phyloP scores from a whole-genome alignment of 2,113 vertebrate species.

The Ahaetulla prasina region DNA sequence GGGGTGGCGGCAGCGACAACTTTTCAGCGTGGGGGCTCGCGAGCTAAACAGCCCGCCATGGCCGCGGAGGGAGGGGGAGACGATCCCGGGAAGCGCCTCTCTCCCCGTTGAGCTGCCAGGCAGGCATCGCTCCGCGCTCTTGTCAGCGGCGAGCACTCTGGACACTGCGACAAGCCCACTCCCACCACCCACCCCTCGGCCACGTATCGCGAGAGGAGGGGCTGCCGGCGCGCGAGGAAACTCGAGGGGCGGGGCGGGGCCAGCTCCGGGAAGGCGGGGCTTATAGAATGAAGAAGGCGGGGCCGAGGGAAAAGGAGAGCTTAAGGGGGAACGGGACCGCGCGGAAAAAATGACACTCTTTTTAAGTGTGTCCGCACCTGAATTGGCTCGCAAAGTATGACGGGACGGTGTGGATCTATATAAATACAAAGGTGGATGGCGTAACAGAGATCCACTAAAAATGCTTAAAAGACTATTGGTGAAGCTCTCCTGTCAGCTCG shows the following conservation, averaged over 20 bases:
- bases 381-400: background rate
- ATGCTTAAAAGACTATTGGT: background rate
- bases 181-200: background rate
- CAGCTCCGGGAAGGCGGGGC: conserved; percentile 4
- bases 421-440: background rate
- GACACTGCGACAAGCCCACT: background rate
- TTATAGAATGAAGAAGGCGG: background rate
- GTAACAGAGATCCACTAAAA: background rate
- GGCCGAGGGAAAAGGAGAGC: background rate
- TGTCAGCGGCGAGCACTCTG: background rate
- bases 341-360: background rate
- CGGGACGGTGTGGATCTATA: background rate
- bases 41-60: conserved; percentile 12
- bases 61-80: background rate
- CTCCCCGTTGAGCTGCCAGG: background rate
- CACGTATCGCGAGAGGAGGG: conserved; percentile 34
- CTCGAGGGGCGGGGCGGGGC: background rate
- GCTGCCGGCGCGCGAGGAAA: background rate
- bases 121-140: background rate
- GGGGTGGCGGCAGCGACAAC: background rate
- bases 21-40: conserved; percentile 1
- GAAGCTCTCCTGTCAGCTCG: background rate
- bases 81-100: background rate
- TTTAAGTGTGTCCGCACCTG: background rate
- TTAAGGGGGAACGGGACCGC: background rate